Evolutionary conservation across 2,113 vertebrate genomes (phyloP).

Genomic region (Tretioscincus oriximinensis): DNA sequence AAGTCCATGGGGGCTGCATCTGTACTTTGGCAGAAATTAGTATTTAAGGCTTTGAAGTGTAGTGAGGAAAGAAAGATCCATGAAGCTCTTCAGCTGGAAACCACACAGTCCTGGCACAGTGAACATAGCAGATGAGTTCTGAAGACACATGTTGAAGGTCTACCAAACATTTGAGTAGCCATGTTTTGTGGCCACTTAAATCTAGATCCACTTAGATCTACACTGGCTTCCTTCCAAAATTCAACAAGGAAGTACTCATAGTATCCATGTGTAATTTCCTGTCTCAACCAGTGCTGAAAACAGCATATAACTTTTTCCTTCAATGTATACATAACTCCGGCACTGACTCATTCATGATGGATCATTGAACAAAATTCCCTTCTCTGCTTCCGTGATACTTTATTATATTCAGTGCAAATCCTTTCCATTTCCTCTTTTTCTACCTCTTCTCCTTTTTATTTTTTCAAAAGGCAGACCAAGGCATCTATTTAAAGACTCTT

Average conservation of each 20-base stretch:
- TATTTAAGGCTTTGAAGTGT: too few relatives aligned
- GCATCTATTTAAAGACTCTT: conserved; percentile 57
- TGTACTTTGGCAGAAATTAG: too few relatives aligned
- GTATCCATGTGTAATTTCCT: neutral
- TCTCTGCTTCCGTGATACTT: conserved; percentile 35
- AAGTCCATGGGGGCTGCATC: too few relatives aligned
- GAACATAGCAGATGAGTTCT: neutral
- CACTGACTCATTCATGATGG: conserved; percentile 57
- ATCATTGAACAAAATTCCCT: conserved; percentile 60
- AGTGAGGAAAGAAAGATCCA: too few relatives aligned
- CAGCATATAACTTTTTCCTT: conserved; percentile 43
- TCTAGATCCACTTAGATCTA: neutral
- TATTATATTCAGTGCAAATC: conserved; percentile 25
- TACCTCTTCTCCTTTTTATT: neutral
- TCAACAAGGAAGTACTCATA: neutral
- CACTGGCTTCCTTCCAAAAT: neutral
- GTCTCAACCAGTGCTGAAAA: conserved; percentile 44
- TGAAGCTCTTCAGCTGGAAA: too few relatives aligned
- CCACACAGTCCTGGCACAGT: too few relatives aligned
- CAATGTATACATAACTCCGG: neutral
- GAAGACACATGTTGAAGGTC: neutral
- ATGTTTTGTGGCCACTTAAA: too few relatives aligned
- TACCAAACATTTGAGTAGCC: neutral
- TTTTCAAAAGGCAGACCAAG: conserved; percentile 9
- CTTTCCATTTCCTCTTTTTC: conserved; percentile 57